These are phyloP conservation scores for Pseudopipra pipra DNA, from an alignment of 2,113 vertebrate species.

Conservation along the genomic window DNA sequence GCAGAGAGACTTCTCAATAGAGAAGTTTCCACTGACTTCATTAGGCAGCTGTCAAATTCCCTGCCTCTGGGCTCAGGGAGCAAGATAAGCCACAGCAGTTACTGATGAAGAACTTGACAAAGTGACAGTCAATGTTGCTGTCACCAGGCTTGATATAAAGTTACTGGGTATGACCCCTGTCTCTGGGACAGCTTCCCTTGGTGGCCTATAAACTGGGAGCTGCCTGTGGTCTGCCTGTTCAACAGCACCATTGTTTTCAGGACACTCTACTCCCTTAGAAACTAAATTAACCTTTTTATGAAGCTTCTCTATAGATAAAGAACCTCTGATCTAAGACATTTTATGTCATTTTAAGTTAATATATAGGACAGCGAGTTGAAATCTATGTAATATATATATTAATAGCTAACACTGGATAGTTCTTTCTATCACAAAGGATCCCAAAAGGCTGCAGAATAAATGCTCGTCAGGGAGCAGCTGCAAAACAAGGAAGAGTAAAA, in stretches of 20 bases:
- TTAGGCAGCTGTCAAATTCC: slow-evolving; percentile 23
- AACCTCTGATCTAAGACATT: neutral
- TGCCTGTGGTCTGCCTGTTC: neutral
- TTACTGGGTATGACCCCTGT: neutral
- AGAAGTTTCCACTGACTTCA: slow-evolving; percentile 51
- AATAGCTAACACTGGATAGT: neutral
- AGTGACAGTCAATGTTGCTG: neutral
- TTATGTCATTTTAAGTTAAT: neutral
- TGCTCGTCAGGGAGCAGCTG: neutral
- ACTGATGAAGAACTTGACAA: slow-evolving; percentile 1
- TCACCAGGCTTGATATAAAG: neutral
- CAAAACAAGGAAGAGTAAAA: neutral
- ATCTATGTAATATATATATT: neutral
- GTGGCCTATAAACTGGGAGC: neutral
- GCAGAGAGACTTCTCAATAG: neutral
- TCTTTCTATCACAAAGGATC: neutral
- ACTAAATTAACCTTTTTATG: neutral
- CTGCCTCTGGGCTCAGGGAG: slow-evolving; percentile 1
- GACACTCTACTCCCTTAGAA: neutral
- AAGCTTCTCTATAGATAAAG: neutral
- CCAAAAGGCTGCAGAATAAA: neutral
- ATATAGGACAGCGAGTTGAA: neutral
- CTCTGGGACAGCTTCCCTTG: neutral
- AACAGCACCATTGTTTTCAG: neutral
- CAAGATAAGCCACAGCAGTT: neutral